phyloP scores from a whole-genome alignment of 2,888 invertebrate genomes.

The Onchidella celtica region DNA sequence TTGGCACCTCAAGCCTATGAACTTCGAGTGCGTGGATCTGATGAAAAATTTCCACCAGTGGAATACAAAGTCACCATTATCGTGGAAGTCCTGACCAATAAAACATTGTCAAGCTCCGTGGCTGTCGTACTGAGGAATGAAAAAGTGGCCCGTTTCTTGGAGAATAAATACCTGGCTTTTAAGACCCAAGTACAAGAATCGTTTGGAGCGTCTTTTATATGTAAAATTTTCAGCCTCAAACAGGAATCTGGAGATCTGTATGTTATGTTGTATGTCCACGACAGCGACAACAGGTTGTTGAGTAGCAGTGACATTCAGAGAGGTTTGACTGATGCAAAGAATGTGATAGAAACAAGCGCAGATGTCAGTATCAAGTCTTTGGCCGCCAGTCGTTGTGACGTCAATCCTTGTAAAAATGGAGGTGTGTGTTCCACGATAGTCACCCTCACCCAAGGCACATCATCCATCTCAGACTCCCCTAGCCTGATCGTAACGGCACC shows the following conservation, averaged over 20 bases:
- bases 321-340: slow-evolving; percentile 54
- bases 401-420: slow-evolving; percentile 84
- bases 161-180: slow-evolving; percentile 84
- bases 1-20: slow-evolving; percentile 77
- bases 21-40: slow-evolving; percentile 91
- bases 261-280: slow-evolving; percentile 82
- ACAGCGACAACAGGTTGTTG: slow-evolving; percentile 30
- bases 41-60: slow-evolving; percentile 86
- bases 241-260: slow-evolving; percentile 56
- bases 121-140: slow-evolving; percentile 88
- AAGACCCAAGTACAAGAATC: slow-evolving; percentile 42
- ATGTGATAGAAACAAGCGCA: slow-evolving; percentile 57
- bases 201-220: slow-evolving; percentile 46
- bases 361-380: slow-evolving; percentile 57
- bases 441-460: slow-evolving; percentile 52
- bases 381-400: slow-evolving; percentile 79
- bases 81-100: slow-evolving; percentile 89
- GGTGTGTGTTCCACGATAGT: slow-evolving; percentile 77
- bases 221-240: slow-evolving; percentile 55
- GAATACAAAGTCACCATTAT: slow-evolving; percentile 92
- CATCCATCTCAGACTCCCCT: slow-evolving; percentile 87
- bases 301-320: slow-evolving; percentile 29
- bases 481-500: slow-evolving; percentile 92
- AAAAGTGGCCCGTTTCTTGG: slow-evolving; percentile 88
- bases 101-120: slow-evolving; percentile 90